Percentiles rank a stretch among this genome's conserved stretches.
These are phyloP conservation scores for Bombyx mori DNA, from an alignment of 1,140 invertebrate species.

Conservation along the genomic window DNA sequence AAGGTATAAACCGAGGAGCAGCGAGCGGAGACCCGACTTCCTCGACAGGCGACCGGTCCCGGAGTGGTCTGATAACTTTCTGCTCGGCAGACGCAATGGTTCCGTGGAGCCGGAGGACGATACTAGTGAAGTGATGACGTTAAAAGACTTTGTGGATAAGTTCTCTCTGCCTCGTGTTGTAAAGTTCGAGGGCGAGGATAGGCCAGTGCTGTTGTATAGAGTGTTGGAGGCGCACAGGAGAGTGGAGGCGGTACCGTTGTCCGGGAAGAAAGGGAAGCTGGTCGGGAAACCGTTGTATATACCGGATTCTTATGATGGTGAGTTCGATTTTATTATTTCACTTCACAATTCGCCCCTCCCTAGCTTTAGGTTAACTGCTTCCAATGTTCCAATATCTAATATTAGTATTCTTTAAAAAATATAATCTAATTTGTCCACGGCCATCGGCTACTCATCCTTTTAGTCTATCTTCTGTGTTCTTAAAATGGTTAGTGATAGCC, in stretches of 20 bases:
- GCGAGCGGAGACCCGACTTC: conserved; percentile 51
- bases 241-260: conserved; percentile 69
- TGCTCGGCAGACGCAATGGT: conserved; percentile 52
- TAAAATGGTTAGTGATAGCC: no score
- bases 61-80: conserved; percentile 66
- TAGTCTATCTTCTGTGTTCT: no score
- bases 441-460: no score
- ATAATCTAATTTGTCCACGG: no score
- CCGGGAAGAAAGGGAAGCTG: conserved; percentile 71
- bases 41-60: conserved; percentile 52
- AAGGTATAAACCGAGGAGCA: conserved; percentile 56
- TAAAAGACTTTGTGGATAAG: conserved; percentile 72
- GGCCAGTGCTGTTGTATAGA: conserved; percentile 70
- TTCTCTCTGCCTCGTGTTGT: conserved; percentile 72
- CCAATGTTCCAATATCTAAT: no score
- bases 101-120: conserved; percentile 58
- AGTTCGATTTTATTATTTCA: conserved; percentile 26
- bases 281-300: conserved; percentile 70
- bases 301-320: conserved; percentile 73
- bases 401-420: no score
- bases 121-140: conserved; percentile 57
- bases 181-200: conserved; percentile 64
- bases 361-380: no score
- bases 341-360: no score
- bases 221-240: conserved; percentile 71